Base-by-base conservation (phyloP, 1,140 invertebrate genomes). In the Anastrepha obliqua region DNA sequence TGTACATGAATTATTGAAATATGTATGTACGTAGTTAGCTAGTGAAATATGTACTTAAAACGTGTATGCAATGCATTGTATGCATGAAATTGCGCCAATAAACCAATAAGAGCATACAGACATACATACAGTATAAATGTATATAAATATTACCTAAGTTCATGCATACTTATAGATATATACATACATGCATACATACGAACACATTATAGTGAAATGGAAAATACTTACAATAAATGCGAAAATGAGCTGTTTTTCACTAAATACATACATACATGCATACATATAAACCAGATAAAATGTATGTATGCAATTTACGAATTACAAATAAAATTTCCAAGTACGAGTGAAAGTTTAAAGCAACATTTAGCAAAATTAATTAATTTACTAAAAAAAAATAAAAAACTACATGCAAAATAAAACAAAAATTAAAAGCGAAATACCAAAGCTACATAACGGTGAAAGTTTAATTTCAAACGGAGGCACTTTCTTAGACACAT, bases 281-380 rank as follows among this genome's bases (percentile, higher is more conserved):
- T 87, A 87, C 29, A 29, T 42, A 87, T 62, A 62, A 74, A 67
- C 2, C 20, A 59, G 13, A 39, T 42, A 86, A 86, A 62, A 39
- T 59, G 39, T 59, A 39, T 59, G 39, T 59, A 62, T 64, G 58
- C 15, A 42, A 86, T 62, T 85, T 44, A 60, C 11, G 51, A 55
- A 60, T n/a, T 42, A 86, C 85, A 86, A 86, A 62, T 81, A 81
- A 81, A 81, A 20, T 81, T 29, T 81, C 20, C 74, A 81, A 81
- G 8, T 51, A 81, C 17, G 74, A 81, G 74, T 81, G 74, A 81
- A 81, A 58, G 20, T 51, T 78, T n/a, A 55, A 47, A 47, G 44
- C n/a, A 55, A 58, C 47, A 15, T 7, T 55, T 62, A 81, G 70
- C 11, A 29, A 55, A 62, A 17, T 17, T 15, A 62, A 7, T 3